Base-by-base conservation (phyloP, 2,888 invertebrate genomes). In the Microplitis deprimator region DNA sequence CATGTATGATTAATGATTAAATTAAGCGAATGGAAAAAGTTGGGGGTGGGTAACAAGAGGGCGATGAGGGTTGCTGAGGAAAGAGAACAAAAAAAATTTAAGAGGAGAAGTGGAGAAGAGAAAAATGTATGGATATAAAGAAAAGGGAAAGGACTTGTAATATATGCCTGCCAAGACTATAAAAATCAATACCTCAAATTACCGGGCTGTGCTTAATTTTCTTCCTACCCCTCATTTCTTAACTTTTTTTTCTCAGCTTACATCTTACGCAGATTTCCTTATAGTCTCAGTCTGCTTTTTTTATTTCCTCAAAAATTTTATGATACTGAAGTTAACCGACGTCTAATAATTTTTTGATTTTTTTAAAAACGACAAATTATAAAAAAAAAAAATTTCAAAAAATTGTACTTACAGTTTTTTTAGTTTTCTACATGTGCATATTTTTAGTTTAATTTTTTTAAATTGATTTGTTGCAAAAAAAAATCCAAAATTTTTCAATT, bases 171-270 rank as follows among this genome's bases (percentile, higher is more conserved):
- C 86, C 86, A 87, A 87, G 89, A 87, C 89, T 89, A 89, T 89
- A 89, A 89, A 89, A 89, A 89, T 89, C 89, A 89, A 89, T 89
- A 89, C 89, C 89, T 89, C 87, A 89, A 89, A 89, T 89, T 89
- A 89, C 89, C 89, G 86, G 89, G 89, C 88, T 87, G 87, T 88
- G 88, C 89, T 89, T 89, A 89, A 89, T 89, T 89, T 89, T 89
- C 89, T 89, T 87, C 86, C 83, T 84, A 81, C 79, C 84, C 82
- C 82, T 80, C 77, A 76, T 79, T 79, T 80, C 82, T 76, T 81
- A 80, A 79, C 78, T 77, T 78, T 65, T 75, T 17, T 75, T 68
- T 61, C 69, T 71, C 78, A 72, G 72, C 75, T 76, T 79, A 73
- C 75, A 77, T 67, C 65, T 69, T 69, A 68, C 38, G 69, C 70